phyloP scores from a whole-genome alignment of 2,113 vertebrate species.

The Lepus europaeus region DNA sequence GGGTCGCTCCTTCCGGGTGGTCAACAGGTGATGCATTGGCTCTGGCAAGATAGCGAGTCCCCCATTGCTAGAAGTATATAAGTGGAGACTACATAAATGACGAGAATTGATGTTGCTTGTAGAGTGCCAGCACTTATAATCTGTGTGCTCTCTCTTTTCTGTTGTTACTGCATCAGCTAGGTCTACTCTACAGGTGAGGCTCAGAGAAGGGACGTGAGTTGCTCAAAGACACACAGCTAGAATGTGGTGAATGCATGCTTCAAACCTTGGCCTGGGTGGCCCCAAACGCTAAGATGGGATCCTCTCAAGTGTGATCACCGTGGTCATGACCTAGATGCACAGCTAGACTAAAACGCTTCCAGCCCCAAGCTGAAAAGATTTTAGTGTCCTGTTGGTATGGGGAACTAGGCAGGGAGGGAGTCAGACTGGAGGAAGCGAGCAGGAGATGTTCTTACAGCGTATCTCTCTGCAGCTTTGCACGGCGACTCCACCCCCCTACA shows the following conservation, averaged over 20 bases:
- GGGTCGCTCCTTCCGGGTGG: neutral
- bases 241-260: neutral
- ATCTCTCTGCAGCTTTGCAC: too few species aligned
- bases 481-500: too few species aligned
- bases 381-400: neutral
- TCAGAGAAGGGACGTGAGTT: neutral
- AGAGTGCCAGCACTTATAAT: too few species aligned
- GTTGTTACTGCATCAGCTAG: neutral
- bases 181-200: slow-evolving; percentile 7
- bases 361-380: neutral
- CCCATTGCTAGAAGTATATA: neutral
- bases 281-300: neutral
- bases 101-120: neutral
- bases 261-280: neutral
- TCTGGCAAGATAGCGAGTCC: neutral
- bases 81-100: neutral
- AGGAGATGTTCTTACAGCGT: too few species aligned
- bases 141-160: neutral
- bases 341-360: neutral
- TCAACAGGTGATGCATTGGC: neutral
- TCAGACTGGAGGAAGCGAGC: too few species aligned
- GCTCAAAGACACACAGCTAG: neutral
- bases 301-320: neutral
- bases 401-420: too few species aligned
- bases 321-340: neutral